Base-by-base conservation (phyloP, 2,888 invertebrate genomes). In the Eupithecia subfuscata region DNA sequence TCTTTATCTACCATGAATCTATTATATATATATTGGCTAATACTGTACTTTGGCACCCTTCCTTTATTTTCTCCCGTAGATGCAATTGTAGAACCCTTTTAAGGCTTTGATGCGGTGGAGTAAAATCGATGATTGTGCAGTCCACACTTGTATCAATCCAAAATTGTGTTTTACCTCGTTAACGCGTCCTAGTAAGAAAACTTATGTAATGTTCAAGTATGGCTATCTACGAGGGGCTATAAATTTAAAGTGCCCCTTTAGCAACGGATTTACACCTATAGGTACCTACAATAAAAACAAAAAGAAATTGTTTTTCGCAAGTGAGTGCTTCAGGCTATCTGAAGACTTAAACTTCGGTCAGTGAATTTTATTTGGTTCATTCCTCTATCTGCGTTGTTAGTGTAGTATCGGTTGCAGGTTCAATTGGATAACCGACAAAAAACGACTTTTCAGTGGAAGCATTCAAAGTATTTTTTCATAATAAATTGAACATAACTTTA, bases 141-240 rank as follows among this genome's bases (percentile, higher is more conserved):
- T 63, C 74, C 73, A 74, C 71, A 70, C 40, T 75, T 74, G 64
- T 71, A 63, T 60, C 65, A 60, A 76, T 68, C 77, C 75, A 78
- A 80, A 80, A 77, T 71, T 75, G 75, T 75, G 74, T 75, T 77
- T 73, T 78, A 48, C 65, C 78, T 80, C 75, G 77, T 80, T 80
- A 79, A 76, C 75, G 64, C 63, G 73, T 76, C 75, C 79, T 76
- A 79, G 73, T 79, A 78, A 69, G 77, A 75, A 63, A 71, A 18
- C 63, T 80, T 80, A 76, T 71, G 75, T 79, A 80, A 79, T 72
- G 68, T 37, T 52, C 70, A 34, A 18, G 43, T 56, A 30, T 60
- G 56, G 67, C 75, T 75, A 75, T 75, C 69, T 75, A 75, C n/a
- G 69, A 70, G 65, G 34, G 22, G 37, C 8, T 64, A 70, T 70